Base-by-base conservation (phyloP, 2,888 invertebrate species). In the Erebia aethiops region DNA sequence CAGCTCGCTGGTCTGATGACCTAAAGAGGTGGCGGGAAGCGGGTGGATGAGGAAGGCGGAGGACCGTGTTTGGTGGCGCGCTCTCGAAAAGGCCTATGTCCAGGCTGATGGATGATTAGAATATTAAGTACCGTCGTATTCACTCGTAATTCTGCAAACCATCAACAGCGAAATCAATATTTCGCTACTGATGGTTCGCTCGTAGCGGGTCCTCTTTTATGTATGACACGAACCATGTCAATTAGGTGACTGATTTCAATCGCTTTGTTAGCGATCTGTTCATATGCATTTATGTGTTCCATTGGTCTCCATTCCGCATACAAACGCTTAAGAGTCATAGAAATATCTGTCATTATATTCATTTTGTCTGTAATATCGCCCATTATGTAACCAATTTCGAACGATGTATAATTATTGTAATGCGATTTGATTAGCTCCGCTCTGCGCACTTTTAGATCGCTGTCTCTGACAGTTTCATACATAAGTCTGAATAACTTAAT, bases 271-370 rank as follows among this genome's bases (percentile, higher is more conserved):
- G 90, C 87, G 0, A 90, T 88, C 70, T 90, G 89, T 5, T 90
- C 90, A 52, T 90, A 91, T 0, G 89, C 90, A 14, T 89, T 91
- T 0, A 90, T 87, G 72, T 90, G 91, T n/a, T 91, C 91, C 26
- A 91, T 84, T 0, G 90, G 90, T n/a, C 80, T 84, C 91, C 90
- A 91, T 0, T 82, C 80, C 0, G 74, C 52, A 11, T 86, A 84
- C 0, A 88, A 68, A 0, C 85, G 75, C 13, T 80, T 79, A 0
- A 90, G 13, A 0, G 90, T 89, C 8, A 71, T 21, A 0, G 86
- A 75, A 3, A 90, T 85, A 18, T 90, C 90, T 0, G 78, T 73
- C 80, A 91, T 89, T 0, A 84, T 78, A 2, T 81, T 84, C 5
- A 74, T 83, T 56, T 89, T 87, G 8, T 90, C 89, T 0, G 84